These are phyloP conservation scores for Rana temporaria DNA, from an alignment of 2,113 vertebrate genomes.

Conservation along the genomic window DNA sequence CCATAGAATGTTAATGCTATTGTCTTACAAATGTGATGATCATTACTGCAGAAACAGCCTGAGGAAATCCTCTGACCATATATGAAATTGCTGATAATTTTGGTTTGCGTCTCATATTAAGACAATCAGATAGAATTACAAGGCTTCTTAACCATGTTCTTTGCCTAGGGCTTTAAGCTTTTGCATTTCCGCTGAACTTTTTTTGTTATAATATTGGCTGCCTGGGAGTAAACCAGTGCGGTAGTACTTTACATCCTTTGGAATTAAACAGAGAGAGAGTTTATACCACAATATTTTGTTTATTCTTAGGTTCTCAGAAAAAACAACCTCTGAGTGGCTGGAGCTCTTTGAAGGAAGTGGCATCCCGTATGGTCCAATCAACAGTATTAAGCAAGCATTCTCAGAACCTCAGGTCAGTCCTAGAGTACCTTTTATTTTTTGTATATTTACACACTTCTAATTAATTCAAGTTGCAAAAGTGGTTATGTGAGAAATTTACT, in stretches of 20 bases:
- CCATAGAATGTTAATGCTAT: constrained; percentile 56
- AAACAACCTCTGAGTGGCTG: constrained; percentile 84
- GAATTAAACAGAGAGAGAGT: constrained; percentile 45
- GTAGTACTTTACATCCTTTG: constrained; percentile 46
- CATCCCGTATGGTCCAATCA: constrained; percentile 92
- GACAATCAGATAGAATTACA: constrained; percentile 62
- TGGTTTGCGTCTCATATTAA: constrained; percentile 62
- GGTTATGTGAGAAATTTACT: too few species aligned
- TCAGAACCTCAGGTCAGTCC: constrained; percentile 88
- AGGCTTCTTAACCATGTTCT: constrained; percentile 57
- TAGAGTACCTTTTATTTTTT: background rate
- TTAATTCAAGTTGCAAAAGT: too few species aligned
- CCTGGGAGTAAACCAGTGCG: constrained; percentile 59
- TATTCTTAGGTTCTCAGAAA: constrained; percentile 82
- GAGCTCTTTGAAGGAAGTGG: constrained; percentile 84
- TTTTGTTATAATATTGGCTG: constrained; percentile 59
- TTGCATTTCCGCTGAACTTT: constrained; percentile 64
- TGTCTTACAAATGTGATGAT: constrained; percentile 62
- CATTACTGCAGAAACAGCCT: constrained; percentile 59
- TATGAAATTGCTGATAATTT: constrained; percentile 64
- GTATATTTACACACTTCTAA: background rate
- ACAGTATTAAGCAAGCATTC: constrained; percentile 89
- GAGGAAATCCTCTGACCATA: constrained; percentile 61
- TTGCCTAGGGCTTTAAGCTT: constrained; percentile 53
- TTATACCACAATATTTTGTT: constrained; percentile 63